Percentiles rank a stretch among this genome's conserved stretches.
Evolutionary conservation across 2,113 vertebrate species (phyloP).

Genomic region (Chamaea fasciata): DNA sequence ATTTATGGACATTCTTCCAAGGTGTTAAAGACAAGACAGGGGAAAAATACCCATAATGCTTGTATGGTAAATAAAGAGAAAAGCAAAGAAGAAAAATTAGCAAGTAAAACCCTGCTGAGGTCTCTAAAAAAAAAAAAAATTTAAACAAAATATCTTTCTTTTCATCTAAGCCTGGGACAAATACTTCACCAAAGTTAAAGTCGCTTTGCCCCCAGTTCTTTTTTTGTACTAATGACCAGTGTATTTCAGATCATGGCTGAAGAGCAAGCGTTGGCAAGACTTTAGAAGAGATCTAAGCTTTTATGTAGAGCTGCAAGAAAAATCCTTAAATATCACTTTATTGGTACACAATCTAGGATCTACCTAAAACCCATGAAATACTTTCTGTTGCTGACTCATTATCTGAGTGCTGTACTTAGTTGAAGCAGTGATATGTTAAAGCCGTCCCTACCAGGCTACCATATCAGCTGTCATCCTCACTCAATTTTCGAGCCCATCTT

Average conservation of each 20-base stretch:
- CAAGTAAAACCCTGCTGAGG: not conserved
- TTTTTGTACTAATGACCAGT: not conserved
- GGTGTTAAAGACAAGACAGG: not conserved
- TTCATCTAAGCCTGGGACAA: not conserved
- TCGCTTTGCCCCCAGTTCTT: not conserved
- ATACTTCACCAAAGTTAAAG: not conserved
- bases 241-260: not conserved
- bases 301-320: not conserved
- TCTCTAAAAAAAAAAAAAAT: not conserved
- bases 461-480: not conserved
- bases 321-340: not conserved
- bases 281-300: not conserved
- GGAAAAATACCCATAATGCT: rapidly evolving
- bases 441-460: not conserved
- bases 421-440: not conserved
- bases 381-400: not conserved
- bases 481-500: not conserved
- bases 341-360: not conserved
- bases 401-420: not conserved
- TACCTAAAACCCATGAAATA: not conserved
- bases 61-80: not conserved
- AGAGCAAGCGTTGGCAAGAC: not conserved
- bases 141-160: not conserved
- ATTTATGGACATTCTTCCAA: not conserved
- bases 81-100: not conserved